Conservation (phyloP, 2,797 vertebrate genomes). For the Manis crassicaudata region DNA sequence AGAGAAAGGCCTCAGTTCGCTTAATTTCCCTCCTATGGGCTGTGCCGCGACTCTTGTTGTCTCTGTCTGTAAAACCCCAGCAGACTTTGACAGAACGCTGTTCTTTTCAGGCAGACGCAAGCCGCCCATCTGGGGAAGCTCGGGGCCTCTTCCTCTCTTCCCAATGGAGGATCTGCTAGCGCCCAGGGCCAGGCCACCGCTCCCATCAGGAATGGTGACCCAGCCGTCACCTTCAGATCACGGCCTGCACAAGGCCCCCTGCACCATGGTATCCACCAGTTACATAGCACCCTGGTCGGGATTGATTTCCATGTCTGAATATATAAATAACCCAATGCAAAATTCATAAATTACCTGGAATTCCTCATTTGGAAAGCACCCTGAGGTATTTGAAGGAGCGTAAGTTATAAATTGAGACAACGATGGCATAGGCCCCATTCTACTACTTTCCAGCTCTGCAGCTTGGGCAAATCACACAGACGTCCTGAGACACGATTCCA, state of each 20-base stretch:
- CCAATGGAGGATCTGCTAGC: neutral
- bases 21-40: constrained; percentile 56
- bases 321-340: accelerated
- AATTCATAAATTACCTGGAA: neutral
- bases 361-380: neutral
- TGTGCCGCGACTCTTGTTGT: neutral
- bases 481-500: neutral
- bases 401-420: neutral
- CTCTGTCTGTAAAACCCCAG: constrained; percentile 53
- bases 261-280: accelerated
- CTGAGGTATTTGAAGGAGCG: neutral
- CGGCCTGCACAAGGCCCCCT: accelerated
- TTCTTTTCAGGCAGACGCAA: constrained; percentile 17
- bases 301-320: too few species aligned
- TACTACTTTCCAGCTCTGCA: neutral
- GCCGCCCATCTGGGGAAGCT: neutral
- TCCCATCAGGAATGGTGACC: accelerated
- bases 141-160: neutral
- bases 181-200: accelerated
- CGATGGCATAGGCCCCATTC: accelerated
- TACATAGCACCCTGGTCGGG: accelerated
- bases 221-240: accelerated
- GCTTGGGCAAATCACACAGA: neutral
- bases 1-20: neutral
- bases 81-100: accelerated